A percentile compares a stretch with the other conserved stretches of the same genome.
phyloP scores from a whole-genome alignment of 2,888 invertebrate species.

The Dione vanillae region DNA sequence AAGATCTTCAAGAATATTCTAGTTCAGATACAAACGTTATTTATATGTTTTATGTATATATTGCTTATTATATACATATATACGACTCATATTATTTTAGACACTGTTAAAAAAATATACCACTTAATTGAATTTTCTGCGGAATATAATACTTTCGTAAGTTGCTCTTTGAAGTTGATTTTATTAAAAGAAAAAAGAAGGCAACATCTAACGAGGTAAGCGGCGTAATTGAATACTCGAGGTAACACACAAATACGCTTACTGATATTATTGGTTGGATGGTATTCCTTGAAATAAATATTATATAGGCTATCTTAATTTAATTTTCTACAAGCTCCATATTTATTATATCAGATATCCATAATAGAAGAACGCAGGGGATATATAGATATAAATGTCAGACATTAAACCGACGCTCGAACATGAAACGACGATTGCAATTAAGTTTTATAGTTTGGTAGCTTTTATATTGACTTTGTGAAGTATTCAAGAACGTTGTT shows the following conservation, averaged over 20 bases:
- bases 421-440: not conserved
- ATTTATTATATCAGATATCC: too few relatives aligned
- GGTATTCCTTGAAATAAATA: not conserved
- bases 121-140: slow-evolving; percentile 1
- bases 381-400: too few relatives aligned
- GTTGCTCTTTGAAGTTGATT: not conserved
- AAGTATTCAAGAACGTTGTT: too few relatives aligned
- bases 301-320: too few relatives aligned
- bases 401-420: not conserved
- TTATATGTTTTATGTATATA: too few relatives aligned
- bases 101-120: not conserved
- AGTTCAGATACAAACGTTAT: too few relatives aligned
- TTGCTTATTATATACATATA: too few relatives aligned
- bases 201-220: slow-evolving; percentile 12
- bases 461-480: not conserved
- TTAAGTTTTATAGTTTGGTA: too few relatives aligned
- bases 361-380: too few relatives aligned
- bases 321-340: too few relatives aligned
- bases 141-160: too few relatives aligned
- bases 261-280: not conserved
- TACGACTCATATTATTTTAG: not conserved
- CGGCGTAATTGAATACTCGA: slow-evolving; percentile 15
- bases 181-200: not conserved
- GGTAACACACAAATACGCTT: not conserved
- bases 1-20: too few relatives aligned